phyloP scores from a whole-genome alignment of 2,797 vertebrate species.

The Hozukius guyotensis region DNA sequence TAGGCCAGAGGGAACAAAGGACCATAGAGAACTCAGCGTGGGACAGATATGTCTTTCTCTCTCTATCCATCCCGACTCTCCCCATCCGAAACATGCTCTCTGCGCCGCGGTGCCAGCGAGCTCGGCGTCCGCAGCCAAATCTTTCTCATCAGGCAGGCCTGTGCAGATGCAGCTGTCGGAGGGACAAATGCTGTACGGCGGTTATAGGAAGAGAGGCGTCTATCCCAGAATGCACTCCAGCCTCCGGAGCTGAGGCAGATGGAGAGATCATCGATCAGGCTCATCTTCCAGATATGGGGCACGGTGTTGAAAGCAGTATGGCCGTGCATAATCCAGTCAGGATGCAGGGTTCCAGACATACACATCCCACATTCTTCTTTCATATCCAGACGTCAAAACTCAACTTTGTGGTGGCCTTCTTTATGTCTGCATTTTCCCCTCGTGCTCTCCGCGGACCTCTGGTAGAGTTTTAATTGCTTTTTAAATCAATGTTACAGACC shows the following conservation, averaged over 20 bases:
- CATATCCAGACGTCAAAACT: slow-evolving; percentile 21
- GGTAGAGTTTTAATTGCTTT: slow-evolving; percentile 45
- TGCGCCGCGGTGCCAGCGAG: slow-evolving; percentile 53
- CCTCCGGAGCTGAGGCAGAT: slow-evolving; percentile 56
- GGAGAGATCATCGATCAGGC: slow-evolving; percentile 66
- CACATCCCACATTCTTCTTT: slow-evolving; percentile 5
- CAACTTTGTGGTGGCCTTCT: slow-evolving; percentile 7
- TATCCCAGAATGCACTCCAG: slow-evolving; percentile 57
- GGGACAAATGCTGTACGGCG: slow-evolving; percentile 47
- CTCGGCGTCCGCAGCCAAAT: slow-evolving; percentile 58
- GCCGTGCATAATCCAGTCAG: slow-evolving; percentile 43
- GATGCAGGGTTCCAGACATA: slow-evolving; percentile 33
- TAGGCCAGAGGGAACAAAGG: slow-evolving; percentile 74
- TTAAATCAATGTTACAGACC: slow-evolving; percentile 30
- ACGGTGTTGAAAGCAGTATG: slow-evolving; percentile 55
- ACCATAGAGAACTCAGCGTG: slow-evolving; percentile 73
- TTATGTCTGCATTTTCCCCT: slow-evolving; percentile 16
- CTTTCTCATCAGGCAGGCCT: slow-evolving; percentile 58
- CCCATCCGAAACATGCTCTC: slow-evolving; percentile 51
- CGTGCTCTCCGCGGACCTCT: slow-evolving; percentile 27
- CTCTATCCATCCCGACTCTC: slow-evolving; percentile 46
- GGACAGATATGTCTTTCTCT: slow-evolving; percentile 74
- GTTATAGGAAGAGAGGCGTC: slow-evolving; percentile 47
- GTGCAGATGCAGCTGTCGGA: slow-evolving; percentile 72
- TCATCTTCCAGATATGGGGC: slow-evolving; percentile 52